Percentiles rank a stretch among this genome's conserved stretches.
Conservation (phyloP, 1,140 invertebrate genomes). For the Drosophila bipectinata region DNA sequence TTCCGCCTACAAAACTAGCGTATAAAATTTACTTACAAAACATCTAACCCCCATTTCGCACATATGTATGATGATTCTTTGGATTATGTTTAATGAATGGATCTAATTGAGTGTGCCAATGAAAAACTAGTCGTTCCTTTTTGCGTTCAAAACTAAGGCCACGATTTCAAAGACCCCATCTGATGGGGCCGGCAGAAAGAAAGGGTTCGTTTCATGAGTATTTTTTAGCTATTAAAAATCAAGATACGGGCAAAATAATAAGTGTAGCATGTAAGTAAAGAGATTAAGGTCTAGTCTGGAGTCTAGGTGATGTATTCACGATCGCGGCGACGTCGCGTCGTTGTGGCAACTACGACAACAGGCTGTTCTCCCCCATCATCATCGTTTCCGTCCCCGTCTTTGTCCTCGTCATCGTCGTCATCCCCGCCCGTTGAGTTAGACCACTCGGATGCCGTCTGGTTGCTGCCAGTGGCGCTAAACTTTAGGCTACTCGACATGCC, state of each 20-base stretch:
- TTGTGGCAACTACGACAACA: constrained; percentile 58
- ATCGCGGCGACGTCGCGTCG: constrained; percentile 55
- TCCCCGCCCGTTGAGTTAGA: constrained; percentile 74
- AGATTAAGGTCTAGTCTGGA: constrained; percentile 16
- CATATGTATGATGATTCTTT: constrained; percentile 55
- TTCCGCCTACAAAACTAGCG: constrained; percentile 12
- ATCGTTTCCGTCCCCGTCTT: constrained; percentile 36
- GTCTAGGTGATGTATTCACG: constrained; percentile 74
- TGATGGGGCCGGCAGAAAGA: constrained; percentile 44
- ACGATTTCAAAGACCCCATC: constrained; percentile 60
- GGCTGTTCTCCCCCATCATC: constrained; percentile 52
- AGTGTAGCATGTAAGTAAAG: constrained; percentile 22
- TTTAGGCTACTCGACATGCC: constrained; percentile 78
- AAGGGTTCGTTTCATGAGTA: constrained; percentile 58
- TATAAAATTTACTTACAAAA: constrained; percentile 38
- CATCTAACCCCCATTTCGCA: constrained; percentile 5
- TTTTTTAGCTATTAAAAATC: constrained; percentile 45
- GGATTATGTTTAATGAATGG: constrained; percentile 28
- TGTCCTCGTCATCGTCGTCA: constrained; percentile 55
- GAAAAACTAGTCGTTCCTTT: constrained; percentile 46
- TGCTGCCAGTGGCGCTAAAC: constrained; percentile 73
- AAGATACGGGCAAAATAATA: constrained; percentile 22
- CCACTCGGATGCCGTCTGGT: constrained; percentile 74
- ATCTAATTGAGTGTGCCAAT: constrained; percentile 22
- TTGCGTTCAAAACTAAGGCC: constrained; percentile 69